Conservation (phyloP, 2,113 vertebrate species). For the Pelodiscus sinensis region DNA sequence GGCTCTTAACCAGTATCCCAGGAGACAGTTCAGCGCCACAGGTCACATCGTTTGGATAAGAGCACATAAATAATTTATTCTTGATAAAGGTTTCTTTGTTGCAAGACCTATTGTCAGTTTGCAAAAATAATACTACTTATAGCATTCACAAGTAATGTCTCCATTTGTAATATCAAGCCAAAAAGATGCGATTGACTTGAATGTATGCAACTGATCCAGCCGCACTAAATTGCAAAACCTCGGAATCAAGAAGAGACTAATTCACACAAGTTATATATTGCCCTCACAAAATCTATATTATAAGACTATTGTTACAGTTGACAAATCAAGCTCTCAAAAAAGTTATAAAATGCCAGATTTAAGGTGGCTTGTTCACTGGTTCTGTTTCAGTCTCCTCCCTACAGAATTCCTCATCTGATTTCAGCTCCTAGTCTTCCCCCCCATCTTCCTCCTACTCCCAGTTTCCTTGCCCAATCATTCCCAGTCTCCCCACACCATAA, state of each 20-base stretch:
- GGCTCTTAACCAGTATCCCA: neutral
- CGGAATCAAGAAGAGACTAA: neutral
- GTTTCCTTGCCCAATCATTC: neutral
- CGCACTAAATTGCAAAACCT: neutral
- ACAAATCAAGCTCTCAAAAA: neutral
- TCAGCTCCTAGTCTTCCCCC: neutral
- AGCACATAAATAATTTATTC: neutral
- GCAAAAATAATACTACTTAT: neutral
- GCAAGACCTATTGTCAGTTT: neutral
- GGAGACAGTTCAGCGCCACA: neutral
- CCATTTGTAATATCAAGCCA: neutral
- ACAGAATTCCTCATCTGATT: neutral
- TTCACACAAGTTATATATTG: neutral
- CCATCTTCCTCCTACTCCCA: neutral
- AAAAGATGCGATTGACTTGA: neutral
- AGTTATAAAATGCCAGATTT: neutral
- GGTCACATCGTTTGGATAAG: neutral
- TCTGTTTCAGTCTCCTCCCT: neutral
- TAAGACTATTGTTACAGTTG: neutral
- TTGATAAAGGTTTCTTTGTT: neutral
- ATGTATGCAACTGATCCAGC: neutral
- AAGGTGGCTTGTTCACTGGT: neutral
- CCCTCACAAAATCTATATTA: neutral
- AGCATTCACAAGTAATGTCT: neutral
- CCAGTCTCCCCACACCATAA: neutral